phyloP scores from a whole-genome alignment of 2,888 invertebrate genomes.

The Bugulina stolonifera region DNA sequence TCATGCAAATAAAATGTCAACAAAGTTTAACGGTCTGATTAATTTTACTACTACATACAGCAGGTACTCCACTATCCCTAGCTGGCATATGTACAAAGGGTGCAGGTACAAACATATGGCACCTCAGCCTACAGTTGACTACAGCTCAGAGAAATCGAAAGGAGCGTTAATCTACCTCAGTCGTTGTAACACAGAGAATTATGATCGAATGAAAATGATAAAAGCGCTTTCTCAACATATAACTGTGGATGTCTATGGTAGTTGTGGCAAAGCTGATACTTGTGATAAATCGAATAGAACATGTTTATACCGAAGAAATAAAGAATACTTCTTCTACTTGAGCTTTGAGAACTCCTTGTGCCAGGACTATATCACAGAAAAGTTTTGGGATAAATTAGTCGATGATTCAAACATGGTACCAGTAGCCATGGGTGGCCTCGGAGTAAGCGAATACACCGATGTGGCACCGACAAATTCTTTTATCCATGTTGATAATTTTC shows the following conservation, averaged over 20 bases:
- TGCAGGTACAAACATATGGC: neutral
- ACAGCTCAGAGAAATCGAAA: neutral
- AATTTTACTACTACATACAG: neutral
- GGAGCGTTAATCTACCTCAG: neutral
- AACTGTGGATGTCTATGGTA: neutral
- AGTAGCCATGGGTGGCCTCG: conserved; percentile 3
- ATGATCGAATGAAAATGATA: neutral
- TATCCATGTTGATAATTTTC: neutral
- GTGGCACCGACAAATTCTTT: neutral
- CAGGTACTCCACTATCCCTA: too few relatives aligned
- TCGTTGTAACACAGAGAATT: neutral
- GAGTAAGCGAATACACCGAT: neutral
- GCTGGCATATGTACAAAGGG: too few relatives aligned
- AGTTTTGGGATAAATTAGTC: conserved; percentile 11
- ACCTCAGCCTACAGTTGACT: neutral
- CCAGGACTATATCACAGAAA: conserved; percentile 4
- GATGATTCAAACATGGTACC: neutral
- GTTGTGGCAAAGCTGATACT: neutral
- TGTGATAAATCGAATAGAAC: neutral
- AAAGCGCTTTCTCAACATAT: neutral
- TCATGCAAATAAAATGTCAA: neutral
- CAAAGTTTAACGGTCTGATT: neutral
- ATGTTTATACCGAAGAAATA: neutral
- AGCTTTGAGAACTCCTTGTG: conserved; percentile 10
- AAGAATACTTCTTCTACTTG: neutral